Conservation (phyloP, 37 sponge, comb jelly and placozoan species). For the Crambe crambe region DNA sequence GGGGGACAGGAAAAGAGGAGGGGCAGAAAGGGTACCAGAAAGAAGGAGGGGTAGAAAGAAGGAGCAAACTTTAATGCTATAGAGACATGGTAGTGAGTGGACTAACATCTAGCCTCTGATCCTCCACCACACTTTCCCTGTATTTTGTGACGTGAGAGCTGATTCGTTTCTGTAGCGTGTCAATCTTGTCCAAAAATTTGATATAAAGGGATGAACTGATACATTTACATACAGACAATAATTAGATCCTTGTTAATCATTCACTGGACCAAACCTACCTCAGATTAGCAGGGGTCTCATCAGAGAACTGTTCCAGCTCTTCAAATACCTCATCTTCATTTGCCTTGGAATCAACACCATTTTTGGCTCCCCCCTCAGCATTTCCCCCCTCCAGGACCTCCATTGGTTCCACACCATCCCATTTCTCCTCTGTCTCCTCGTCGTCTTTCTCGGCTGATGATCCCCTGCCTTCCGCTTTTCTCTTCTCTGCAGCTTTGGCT, state of each 20-base stretch:
- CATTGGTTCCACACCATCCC: conserved; percentile 4
- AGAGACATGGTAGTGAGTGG: background rate
- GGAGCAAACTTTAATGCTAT: too few relatives aligned
- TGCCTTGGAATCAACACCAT: background rate
- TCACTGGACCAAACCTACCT: too few relatives aligned
- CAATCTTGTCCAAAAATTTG: conserved; percentile 3
- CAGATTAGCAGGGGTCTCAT: background rate
- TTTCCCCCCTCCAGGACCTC: background rate
- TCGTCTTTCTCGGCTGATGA: background rate
- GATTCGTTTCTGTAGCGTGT: conserved; percentile 8
- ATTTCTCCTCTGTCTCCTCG: background rate
- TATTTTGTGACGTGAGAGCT: conserved; percentile 2
- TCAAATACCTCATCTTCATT: background rate
- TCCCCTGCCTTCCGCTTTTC: background rate
- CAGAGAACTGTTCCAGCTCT: too few relatives aligned
- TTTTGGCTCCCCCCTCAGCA: background rate
- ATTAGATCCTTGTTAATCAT: too few relatives aligned
- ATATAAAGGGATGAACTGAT: conserved; percentile 4
- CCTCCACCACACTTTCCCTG: background rate
- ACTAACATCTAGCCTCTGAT: background rate
- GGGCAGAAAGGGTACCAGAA: background rate
- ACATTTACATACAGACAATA: too few relatives aligned
- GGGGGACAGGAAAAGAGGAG: background rate
- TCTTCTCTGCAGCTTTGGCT: background rate
- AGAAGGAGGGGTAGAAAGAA: too few relatives aligned